Evolutionary conservation across 2,113 vertebrate genomes (phyloP).

Genomic region (Protobothrops flavoviridis): DNA sequence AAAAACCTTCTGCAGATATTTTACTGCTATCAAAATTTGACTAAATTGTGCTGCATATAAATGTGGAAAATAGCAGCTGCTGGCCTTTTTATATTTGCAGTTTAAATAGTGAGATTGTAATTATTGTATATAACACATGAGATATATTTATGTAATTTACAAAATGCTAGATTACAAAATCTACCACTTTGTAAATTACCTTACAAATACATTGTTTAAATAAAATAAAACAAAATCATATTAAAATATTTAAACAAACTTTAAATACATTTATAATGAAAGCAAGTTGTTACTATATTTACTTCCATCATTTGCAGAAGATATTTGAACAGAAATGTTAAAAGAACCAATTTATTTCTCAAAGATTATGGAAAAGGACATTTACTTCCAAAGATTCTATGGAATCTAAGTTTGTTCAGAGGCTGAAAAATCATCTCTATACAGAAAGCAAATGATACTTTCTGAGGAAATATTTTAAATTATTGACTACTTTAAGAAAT

Average conservation of each 20-base stretch:
- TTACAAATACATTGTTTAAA: background rate
- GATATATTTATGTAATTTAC: background rate
- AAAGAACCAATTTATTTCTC: background rate
- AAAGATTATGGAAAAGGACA: background rate
- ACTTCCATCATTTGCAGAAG: background rate
- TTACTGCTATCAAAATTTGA: background rate
- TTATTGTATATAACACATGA: background rate
- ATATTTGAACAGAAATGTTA: background rate
- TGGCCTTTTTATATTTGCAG: background rate
- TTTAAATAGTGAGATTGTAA: background rate
- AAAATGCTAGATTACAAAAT: background rate
- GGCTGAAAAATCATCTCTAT: background rate
- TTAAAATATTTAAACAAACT: background rate
- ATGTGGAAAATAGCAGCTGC: background rate
- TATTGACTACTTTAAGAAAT: background rate
- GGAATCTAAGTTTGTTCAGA: background rate
- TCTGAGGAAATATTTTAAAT: background rate
- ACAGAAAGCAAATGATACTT: background rate
- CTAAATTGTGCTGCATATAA: background rate
- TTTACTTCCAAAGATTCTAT: background rate
- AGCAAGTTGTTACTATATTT: background rate
- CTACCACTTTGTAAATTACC: background rate
- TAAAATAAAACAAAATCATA: background rate
- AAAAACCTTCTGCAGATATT: background rate
- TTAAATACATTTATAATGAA: background rate